Evolutionary conservation across 2,888 invertebrate genomes (phyloP).

Genomic region (Dicycla oo): DNA sequence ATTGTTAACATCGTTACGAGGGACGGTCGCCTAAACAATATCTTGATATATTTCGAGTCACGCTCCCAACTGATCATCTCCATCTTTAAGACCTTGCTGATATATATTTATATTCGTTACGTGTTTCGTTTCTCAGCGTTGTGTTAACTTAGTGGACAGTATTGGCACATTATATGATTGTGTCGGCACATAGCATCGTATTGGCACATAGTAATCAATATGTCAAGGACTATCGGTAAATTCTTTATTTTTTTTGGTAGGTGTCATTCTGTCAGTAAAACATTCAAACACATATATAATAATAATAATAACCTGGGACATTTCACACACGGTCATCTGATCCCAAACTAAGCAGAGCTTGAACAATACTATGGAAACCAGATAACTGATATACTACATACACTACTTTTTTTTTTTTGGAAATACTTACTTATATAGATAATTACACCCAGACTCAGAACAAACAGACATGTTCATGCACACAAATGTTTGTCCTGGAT

Average conservation of each 20-base stretch:
- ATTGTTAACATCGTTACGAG: conserved; percentile 40
- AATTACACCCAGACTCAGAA: too few relatives aligned
- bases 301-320: too few relatives aligned
- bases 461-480: too few relatives aligned
- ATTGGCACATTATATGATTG: conserved; percentile 17
- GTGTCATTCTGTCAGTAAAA: neutral
- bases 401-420: too few relatives aligned
- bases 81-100: conserved; percentile 40
- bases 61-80: conserved; percentile 54
- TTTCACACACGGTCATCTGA: too few relatives aligned
- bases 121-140: conserved; percentile 41
- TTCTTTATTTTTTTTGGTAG: too few relatives aligned
- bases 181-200: too few relatives aligned
- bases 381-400: too few relatives aligned
- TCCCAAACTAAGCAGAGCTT: too few relatives aligned
- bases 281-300: neutral
- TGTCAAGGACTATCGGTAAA: neutral
- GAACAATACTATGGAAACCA: too few relatives aligned
- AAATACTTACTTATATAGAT: too few relatives aligned
- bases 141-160: conserved; percentile 14
- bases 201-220: neutral
- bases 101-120: conserved; percentile 50
- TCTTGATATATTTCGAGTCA: conserved; percentile 52
- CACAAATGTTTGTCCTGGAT: too few relatives aligned
- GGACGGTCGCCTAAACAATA: conserved; percentile 29